A percentile compares a stretch with the other conserved stretches of the same genome.
phyloP scores from a whole-genome alignment of 1,140 invertebrate genomes.

The Anastatus disparis region DNA sequence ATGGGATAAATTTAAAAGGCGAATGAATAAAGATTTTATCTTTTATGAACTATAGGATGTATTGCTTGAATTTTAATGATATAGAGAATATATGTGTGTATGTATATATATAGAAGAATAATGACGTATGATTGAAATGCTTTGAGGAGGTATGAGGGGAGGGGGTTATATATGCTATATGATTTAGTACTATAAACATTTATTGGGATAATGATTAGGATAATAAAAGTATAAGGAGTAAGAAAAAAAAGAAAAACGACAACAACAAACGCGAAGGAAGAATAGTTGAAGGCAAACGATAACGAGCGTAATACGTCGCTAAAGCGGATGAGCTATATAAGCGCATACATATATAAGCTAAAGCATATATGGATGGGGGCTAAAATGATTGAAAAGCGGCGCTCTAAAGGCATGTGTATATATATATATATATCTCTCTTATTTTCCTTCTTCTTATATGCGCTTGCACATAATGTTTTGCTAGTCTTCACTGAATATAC shows the following conservation, averaged over 20 bases:
- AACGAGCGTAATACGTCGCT: neutral
- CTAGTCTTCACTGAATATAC: neutral
- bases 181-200: slow-evolving; percentile 7
- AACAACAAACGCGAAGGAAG: neutral
- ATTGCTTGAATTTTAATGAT: slow-evolving; percentile 19
- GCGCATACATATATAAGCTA: too few relatives aligned
- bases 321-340: too few relatives aligned
- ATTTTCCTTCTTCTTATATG: too few relatives aligned
- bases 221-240: slow-evolving; percentile 20
- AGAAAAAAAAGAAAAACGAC: too few relatives aligned
- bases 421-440: neutral
- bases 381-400: neutral
- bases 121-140: neutral
- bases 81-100: too few relatives aligned
- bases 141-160: neutral
- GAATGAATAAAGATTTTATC: too few relatives aligned
- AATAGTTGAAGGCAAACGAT: too few relatives aligned
- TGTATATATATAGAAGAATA: neutral
- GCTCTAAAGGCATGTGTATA: neutral
- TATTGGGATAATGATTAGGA: slow-evolving; percentile 11
- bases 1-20: too few relatives aligned
- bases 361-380: neutral
- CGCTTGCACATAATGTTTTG: too few relatives aligned
- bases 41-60: too few relatives aligned
- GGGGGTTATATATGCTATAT: too few relatives aligned